A percentile compares a stretch with the other conserved stretches of the same genome.
Conservation (phyloP, 2,113 vertebrate genomes). For the Motacilla alba region DNA sequence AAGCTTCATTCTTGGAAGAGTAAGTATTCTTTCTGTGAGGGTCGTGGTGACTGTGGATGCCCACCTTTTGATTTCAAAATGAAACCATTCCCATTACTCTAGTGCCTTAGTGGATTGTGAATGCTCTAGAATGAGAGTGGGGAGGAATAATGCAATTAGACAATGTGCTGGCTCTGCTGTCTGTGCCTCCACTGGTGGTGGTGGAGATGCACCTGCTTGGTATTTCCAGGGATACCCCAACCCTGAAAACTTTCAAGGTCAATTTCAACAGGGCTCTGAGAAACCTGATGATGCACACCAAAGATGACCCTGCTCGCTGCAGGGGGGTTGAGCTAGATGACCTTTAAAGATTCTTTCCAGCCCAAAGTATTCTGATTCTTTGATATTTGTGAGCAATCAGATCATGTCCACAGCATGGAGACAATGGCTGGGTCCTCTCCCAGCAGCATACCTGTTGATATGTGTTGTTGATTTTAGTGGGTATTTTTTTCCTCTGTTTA, state of each 20-base stretch:
- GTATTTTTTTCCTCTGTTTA: not conserved
- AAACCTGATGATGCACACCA: not conserved
- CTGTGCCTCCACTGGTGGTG: not conserved
- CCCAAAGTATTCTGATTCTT: not conserved
- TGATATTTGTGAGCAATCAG: not conserved
- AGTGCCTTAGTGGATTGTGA: not conserved
- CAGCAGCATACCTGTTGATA: not conserved
- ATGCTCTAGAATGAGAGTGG: not conserved
- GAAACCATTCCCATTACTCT: not conserved
- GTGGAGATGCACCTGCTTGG: not conserved
- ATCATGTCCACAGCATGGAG: not conserved
- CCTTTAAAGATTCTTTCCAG: not conserved
- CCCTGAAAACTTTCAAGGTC: not conserved
- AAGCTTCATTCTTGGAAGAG: not conserved
- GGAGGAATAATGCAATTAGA: not conserved
- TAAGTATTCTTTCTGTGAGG: not conserved
- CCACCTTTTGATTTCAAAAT: not conserved
- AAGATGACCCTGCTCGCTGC: not conserved
- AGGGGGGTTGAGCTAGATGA: not conserved
- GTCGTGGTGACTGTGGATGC: not conserved
- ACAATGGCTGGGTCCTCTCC: not conserved
- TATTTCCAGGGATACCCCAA: not conserved
- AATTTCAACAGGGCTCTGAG: not conserved
- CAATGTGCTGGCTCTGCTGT: not conserved
- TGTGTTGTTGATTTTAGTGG: not conserved